Percentiles rank a stretch among this genome's conserved stretches.
These are phyloP conservation scores for Gallinago nigripennis DNA, from an alignment of 2,797 vertebrate species.

Conservation along the genomic window DNA sequence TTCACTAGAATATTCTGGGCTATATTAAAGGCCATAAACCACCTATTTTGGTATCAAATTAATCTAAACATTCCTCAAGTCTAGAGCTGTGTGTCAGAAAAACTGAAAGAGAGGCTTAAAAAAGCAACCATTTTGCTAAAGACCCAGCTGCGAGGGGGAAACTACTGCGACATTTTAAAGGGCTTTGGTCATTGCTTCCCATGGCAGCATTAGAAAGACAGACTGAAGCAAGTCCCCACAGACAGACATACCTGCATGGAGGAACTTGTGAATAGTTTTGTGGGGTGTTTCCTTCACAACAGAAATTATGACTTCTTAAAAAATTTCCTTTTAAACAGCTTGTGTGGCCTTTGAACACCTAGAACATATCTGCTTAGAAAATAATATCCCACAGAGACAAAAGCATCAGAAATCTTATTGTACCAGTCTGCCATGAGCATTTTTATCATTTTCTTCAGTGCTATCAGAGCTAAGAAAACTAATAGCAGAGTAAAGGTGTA, in stretches of 20 bases:
- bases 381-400: rapidly evolving
- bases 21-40: background rate
- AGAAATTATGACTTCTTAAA: background rate
- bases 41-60: background rate
- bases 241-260: background rate
- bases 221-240: background rate
- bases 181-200: background rate
- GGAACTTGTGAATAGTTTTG: background rate
- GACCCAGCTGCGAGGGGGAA: background rate
- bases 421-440: background rate
- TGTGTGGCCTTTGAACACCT: background rate
- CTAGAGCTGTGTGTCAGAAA: background rate
- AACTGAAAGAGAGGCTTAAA: background rate
- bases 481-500: background rate
- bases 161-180: background rate
- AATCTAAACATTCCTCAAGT: background rate
- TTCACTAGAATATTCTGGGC: background rate
- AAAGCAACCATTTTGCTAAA: background rate
- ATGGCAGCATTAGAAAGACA: background rate
- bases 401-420: background rate
- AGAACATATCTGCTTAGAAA: background rate
- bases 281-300: background rate
- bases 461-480: too few species aligned
- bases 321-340: background rate
- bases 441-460: background rate